These are phyloP conservation scores for Sesia apiformis DNA, from an alignment of 2,888 invertebrate genomes.

Conservation along the genomic window DNA sequence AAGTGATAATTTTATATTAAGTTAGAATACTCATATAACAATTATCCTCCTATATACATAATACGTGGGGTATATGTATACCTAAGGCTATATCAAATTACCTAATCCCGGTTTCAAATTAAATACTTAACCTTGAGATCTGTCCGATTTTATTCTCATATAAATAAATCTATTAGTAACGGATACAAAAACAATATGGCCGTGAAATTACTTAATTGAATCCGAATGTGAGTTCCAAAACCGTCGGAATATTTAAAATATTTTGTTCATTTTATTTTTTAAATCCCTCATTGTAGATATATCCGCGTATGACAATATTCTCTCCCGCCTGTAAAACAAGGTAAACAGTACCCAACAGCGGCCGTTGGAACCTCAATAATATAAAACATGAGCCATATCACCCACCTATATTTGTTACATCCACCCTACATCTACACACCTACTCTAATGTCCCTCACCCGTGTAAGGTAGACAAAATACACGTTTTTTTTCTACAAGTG, in stretches of 20 bases:
- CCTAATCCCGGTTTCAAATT: no score
- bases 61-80: no score
- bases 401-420: constrained; percentile 36
- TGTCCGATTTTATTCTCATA: neutral
- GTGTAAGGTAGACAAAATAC: neutral
- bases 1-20: no score
- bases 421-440: constrained; percentile 8
- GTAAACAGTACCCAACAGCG: constrained; percentile 34
- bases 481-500: no score
- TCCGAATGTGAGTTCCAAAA: neutral
- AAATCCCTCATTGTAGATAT: constrained; percentile 4
- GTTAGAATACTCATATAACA: no score
- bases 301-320: constrained; percentile 21
- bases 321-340: constrained; percentile 48
- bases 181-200: neutral
- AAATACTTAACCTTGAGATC: no score
- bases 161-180: neutral
- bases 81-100: no score
- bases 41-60: no score
- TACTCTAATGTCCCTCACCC: constrained; percentile 5
- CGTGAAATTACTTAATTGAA: neutral
- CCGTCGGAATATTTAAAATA: neutral
- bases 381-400: constrained; percentile 59
- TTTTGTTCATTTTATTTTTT: neutral
- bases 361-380: constrained; percentile 58